These are phyloP conservation scores for Myopa testacea DNA, from an alignment of 2,888 invertebrate species.

Conservation along the genomic window DNA sequence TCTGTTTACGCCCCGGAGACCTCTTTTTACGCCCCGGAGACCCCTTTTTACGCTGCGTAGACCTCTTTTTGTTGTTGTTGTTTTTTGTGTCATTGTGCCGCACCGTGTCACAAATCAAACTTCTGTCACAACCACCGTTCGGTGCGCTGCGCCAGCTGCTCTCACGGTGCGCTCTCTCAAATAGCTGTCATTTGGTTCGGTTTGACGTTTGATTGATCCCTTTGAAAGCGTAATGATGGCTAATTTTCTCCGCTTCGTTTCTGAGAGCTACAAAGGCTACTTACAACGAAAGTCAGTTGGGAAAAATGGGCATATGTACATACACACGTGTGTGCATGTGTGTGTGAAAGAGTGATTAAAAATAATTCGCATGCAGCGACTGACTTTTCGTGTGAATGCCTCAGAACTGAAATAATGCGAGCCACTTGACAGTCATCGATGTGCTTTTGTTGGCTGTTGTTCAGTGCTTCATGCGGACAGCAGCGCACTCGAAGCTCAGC, in stretches of 20 bases:
- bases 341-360: background rate
- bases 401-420: background rate
- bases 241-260: slow-evolving; percentile 22
- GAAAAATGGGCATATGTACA: too few relatives aligned
- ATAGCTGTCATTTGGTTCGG: slow-evolving; percentile 15
- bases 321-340: background rate
- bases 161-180: background rate
- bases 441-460: background rate
- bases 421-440: slow-evolving; percentile 19
- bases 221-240: slow-evolving; percentile 27
- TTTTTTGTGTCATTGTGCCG: too few relatives aligned
- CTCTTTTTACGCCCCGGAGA: too few relatives aligned
- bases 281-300: background rate
- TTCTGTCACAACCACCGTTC: slow-evolving; percentile 9
- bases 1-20: background rate
- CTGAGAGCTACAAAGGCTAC: background rate
- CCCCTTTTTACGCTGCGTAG: too few relatives aligned
- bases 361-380: slow-evolving; percentile 14
- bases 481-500: background rate
- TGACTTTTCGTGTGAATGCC: slow-evolving; percentile 10
- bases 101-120: background rate
- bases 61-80: too few relatives aligned
- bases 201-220: slow-evolving; percentile 31
- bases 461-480: background rate
- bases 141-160: slow-evolving; percentile 8